These are phyloP conservation scores for Carcharodon carcharias DNA, from an alignment of 2,797 vertebrate species.

Conservation along the genomic window DNA sequence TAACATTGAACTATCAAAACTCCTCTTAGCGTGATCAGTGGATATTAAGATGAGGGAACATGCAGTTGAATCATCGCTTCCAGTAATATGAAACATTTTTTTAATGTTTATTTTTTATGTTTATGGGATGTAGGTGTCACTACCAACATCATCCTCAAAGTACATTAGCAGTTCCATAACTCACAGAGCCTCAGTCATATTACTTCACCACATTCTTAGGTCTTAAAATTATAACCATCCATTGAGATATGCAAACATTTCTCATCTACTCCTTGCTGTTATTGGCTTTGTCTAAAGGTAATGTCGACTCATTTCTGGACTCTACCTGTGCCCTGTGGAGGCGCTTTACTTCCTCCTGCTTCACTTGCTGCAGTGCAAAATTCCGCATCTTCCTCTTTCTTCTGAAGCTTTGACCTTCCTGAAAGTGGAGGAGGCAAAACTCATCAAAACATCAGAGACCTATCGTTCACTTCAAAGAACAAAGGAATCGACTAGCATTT, in stretches of 20 bases:
- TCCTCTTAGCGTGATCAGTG: neutral
- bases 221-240: neutral
- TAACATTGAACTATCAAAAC: neutral
- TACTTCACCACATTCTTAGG: neutral
- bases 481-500: neutral
- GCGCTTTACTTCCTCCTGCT: slow-evolving; percentile 78
- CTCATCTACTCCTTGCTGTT: neutral
- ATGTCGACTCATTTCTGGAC: no score
- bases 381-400: slow-evolving; percentile 66
- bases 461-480: neutral
- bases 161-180: neutral
- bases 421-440: slow-evolving; percentile 40
- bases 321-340: slow-evolving; percentile 87
- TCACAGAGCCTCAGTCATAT: neutral
- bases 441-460: neutral
- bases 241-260: neutral
- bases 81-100: neutral
- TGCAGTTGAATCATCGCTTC: neutral
- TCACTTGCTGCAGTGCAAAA: slow-evolving; percentile 64
- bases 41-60: neutral
- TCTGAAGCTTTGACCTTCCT: slow-evolving; percentile 55
- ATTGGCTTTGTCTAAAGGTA: neutral
- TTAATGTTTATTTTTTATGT: neutral
- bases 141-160: neutral
- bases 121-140: neutral